These are phyloP conservation scores for Ctenopoma kingsleyae DNA, from an alignment of 2,797 vertebrate species.

Conservation along the genomic window DNA sequence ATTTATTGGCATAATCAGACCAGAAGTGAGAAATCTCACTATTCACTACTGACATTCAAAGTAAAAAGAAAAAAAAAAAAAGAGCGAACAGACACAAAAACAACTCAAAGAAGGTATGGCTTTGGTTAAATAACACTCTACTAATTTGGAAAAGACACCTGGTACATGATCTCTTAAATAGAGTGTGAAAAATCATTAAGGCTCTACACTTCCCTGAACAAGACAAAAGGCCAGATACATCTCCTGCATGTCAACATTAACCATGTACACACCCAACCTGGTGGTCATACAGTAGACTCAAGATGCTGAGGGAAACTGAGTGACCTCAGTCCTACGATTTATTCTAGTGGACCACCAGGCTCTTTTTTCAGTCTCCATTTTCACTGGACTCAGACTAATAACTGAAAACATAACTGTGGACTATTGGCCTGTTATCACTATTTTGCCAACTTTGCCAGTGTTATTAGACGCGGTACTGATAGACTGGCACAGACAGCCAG, in stretches of 20 bases:
- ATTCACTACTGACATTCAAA: constrained; percentile 61
- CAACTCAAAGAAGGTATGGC: constrained; percentile 64
- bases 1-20: constrained; percentile 76
- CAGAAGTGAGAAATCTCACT: constrained; percentile 59
- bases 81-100: constrained; percentile 51
- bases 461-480: constrained; percentile 66
- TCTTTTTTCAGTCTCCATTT: constrained; percentile 43
- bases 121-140: constrained; percentile 78
- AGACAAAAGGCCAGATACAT: constrained; percentile 57
- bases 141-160: constrained; percentile 49
- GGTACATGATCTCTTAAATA: constrained; percentile 69
- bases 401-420: constrained; percentile 48
- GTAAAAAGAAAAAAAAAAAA: constrained; percentile 40
- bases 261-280: constrained; percentile 40
- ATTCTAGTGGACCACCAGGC: constrained; percentile 46
- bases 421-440: constrained; percentile 44
- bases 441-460: constrained; percentile 69
- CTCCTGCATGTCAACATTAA: constrained; percentile 44
- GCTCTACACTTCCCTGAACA: constrained; percentile 79
- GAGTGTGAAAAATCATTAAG: constrained; percentile 57
- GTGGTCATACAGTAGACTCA: constrained; percentile 74
- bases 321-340: constrained; percentile 25
- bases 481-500: constrained; percentile 44
- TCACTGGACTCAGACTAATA: constrained; percentile 61
- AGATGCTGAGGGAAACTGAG: constrained; percentile 46